Percentiles rank a stretch among this genome's conserved stretches.
Conservation (phyloP, 2,113 vertebrate genomes). For the Chascanopsetta lugubris region DNA sequence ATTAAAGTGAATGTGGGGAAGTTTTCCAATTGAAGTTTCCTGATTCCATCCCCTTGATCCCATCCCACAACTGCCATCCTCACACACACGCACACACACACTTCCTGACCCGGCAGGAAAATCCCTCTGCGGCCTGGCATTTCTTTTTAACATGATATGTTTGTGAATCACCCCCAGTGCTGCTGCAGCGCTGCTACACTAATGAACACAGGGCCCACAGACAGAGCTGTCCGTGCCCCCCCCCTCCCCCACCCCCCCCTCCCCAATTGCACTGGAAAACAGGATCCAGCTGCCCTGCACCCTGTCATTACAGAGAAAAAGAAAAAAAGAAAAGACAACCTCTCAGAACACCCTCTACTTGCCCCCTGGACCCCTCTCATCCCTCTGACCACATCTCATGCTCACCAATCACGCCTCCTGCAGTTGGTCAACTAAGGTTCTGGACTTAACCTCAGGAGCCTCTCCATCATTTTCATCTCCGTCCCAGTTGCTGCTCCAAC, state of each 20-base stretch:
- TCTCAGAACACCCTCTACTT: slow-evolving; percentile 48
- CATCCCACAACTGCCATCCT: slow-evolving; percentile 40
- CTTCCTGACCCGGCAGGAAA: slow-evolving; percentile 63
- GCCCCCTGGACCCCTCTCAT: slow-evolving; percentile 58
- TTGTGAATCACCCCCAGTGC: slow-evolving; percentile 79
- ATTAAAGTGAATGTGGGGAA: slow-evolving; percentile 45
- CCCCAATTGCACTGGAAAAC: slow-evolving; percentile 73
- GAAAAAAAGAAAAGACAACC: slow-evolving; percentile 3
- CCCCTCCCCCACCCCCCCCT: slow-evolving; percentile 62
- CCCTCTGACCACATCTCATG: slow-evolving; percentile 64
- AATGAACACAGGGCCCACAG: slow-evolving; percentile 79
- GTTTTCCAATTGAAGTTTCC: slow-evolving; percentile 66
- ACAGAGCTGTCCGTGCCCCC: slow-evolving; percentile 61
- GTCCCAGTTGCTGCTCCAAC: neutral
- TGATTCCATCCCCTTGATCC: slow-evolving; percentile 67
- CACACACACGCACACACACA: slow-evolving; percentile 35
- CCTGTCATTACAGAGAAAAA: slow-evolving; percentile 70
- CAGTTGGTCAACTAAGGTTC: slow-evolving; percentile 51
- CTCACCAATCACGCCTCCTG: slow-evolving; percentile 45
- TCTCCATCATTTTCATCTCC: slow-evolving; percentile 40
- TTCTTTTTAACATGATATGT: slow-evolving; percentile 83
- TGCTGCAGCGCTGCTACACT: slow-evolving; percentile 70
- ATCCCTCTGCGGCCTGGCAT: slow-evolving; percentile 77
- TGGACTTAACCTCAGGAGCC: slow-evolving; percentile 57
- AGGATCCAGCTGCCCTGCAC: slow-evolving; percentile 79